Conservation (phyloP, 2,888 invertebrate species). For the Deilephila elpenor region DNA sequence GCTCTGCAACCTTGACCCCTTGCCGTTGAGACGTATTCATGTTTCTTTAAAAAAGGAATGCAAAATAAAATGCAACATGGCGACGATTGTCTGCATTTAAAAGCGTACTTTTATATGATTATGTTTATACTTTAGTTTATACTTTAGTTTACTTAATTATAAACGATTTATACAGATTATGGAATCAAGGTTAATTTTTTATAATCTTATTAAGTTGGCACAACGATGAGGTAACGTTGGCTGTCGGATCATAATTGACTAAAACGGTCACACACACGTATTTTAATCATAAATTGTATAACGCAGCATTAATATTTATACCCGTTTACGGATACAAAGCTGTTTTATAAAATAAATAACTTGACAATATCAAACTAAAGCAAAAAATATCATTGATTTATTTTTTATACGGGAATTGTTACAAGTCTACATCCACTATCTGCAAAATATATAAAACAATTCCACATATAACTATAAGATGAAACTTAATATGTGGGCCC, state of each 20-base stretch:
- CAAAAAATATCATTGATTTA: too few relatives aligned
- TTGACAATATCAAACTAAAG: neutral
- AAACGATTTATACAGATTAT: neutral
- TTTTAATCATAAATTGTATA: constrained; percentile 18
- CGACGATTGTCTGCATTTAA: too few relatives aligned
- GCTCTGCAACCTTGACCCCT: too few relatives aligned
- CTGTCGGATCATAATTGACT: constrained; percentile 1
- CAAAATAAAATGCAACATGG: too few relatives aligned
- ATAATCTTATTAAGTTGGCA: neutral
- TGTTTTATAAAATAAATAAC: neutral
- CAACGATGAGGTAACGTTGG: neutral
- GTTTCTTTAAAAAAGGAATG: too few relatives aligned
- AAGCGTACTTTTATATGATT: too few relatives aligned
- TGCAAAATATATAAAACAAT: neutral
- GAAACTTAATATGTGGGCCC: neutral
- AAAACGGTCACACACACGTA: constrained; percentile 13
- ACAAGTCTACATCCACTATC: too few relatives aligned
- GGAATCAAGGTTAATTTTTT: neutral
- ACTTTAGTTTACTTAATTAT: neutral
- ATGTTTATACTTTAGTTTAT: neutral
- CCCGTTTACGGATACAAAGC: neutral
- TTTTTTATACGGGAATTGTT: too few relatives aligned
- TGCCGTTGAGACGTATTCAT: too few relatives aligned
- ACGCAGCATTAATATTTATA: constrained; percentile 10
- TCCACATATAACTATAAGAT: neutral